phyloP scores from a whole-genome alignment of 30 jellyfish, hydroid and myxozoan genomes.

The Hydra vulgaris region DNA sequence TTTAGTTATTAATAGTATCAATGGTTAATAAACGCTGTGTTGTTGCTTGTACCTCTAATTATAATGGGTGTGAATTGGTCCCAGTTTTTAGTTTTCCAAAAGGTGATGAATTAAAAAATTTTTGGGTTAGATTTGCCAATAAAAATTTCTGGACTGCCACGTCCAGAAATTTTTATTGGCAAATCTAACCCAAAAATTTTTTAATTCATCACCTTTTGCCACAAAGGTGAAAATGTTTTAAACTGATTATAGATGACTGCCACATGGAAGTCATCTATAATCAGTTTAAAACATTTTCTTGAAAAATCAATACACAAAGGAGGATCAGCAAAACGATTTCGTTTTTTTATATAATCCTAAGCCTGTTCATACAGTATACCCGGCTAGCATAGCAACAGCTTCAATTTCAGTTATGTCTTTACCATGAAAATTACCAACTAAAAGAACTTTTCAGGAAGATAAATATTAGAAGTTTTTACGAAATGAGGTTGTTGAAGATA shows the following conservation, averaged over 20 bases:
- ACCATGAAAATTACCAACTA: conserved; percentile 4
- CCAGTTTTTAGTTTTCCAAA: background rate
- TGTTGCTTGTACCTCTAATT: background rate
- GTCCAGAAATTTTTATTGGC: background rate
- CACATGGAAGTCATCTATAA: conserved; percentile 2
- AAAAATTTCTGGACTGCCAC: background rate
- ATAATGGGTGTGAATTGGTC: background rate
- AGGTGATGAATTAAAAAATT: background rate
- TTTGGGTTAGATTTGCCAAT: background rate
- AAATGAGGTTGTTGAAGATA: background rate
- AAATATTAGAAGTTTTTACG: background rate
- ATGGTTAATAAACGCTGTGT: background rate
- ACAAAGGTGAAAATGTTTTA: too few species aligned
- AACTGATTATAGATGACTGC: background rate
- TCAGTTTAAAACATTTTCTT: conserved; percentile 1
- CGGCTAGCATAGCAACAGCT: conserved; percentile 3
- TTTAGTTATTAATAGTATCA: background rate
- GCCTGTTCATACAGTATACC: conserved; percentile 3
- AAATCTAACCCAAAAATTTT: background rate
- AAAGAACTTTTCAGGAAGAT: background rate
- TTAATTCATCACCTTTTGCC: background rate
- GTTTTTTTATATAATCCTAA: background rate
- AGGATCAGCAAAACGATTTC: background rate
- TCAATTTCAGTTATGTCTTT: background rate
- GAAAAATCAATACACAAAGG: background rate